Base-by-base conservation (phyloP, 2,888 invertebrate genomes). In the Cosmia pyralina region DNA sequence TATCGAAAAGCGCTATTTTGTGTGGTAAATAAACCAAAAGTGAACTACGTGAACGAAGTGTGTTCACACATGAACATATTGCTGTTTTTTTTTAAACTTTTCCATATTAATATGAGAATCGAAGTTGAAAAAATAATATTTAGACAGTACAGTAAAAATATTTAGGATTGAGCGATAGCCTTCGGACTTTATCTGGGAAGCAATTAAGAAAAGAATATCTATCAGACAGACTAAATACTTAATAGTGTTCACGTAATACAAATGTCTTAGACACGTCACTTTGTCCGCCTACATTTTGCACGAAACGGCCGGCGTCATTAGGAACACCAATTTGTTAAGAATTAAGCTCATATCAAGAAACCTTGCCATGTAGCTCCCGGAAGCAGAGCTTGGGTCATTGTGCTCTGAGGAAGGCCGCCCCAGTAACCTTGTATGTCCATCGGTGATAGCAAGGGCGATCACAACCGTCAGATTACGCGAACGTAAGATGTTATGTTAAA, bases 401-500 rank as follows among this genome's bases (percentile, higher is more conserved):
- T 86, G 88, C 90, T 88, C 83, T 70, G 52, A 79, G 76, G 85
- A 88, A 90, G 90, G 90, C 82, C 87, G 81, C 70, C 57, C 64
- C 59, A 63, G 64, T 78, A 80, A 87, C 90, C 90, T 90, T 89
- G 88, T 83, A 65, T 75, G 67, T 71, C 79, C 82, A 84, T 84
- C 80, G 82, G 89, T 85, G 88, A 89, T 87, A 89, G 89, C 90
- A 90, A 90, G 90, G 90, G 88, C 90, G 79, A 76, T 75, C 79
- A 77, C 70, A 84, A 79, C 79, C 65, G 64, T 57, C 65, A 68
- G 67, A 70, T 68, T 70, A 73, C 58, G 64, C 58, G 77, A 77
- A 82, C 75, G 66, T 64, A 64, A 63, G n/a, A 74, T 76, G 64
- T 74, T 73, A 84, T 70, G 46, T 59, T 67, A 66, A 67, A 79